Conservation (phyloP, 2,888 invertebrate genomes). For the Steromphala cineraria region DNA sequence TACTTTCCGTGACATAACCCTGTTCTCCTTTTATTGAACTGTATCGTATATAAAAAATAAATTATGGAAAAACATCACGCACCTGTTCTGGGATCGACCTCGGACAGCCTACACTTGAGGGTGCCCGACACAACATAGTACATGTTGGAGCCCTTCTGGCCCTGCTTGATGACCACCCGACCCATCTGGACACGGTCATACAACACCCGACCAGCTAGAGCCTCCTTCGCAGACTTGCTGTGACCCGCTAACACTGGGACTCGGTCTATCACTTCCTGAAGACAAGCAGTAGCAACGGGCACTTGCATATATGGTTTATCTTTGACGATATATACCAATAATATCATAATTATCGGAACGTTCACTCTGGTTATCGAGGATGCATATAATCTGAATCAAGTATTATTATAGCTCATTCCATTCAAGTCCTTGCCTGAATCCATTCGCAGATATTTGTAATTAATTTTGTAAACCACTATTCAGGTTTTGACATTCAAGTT, state of each 20-base stretch:
- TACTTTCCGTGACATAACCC: no score
- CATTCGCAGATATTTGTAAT: no score
- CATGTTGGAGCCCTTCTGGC: conserved; percentile 56
- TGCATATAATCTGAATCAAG: no score
- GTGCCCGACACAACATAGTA: conserved; percentile 62
- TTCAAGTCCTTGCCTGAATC: no score
- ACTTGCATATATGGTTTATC: not conserved
- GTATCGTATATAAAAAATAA: no score
- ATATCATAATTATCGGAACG: no score
- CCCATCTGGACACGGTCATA: conserved; percentile 57
- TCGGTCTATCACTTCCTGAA: conserved; percentile 55
- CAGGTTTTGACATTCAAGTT: no score
- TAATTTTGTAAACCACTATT: no score
- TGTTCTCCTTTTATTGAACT: no score
- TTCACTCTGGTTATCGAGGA: no score
- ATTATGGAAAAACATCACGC: not conserved
- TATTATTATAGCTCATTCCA: no score
- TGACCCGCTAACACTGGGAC: conserved; percentile 58
- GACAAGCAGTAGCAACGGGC: not conserved
- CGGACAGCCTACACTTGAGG: conserved; percentile 25
- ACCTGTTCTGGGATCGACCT: conserved; percentile 46
- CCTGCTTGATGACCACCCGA: conserved; percentile 61
- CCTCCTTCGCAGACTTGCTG: conserved; percentile 46
- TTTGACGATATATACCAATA: no score
- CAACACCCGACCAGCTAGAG: conserved; percentile 51